Evolutionary conservation across 1,140 invertebrate genomes (phyloP), one percentile per base, ranked within the genome.

Genomic region (Arion vulgaris): DNA sequence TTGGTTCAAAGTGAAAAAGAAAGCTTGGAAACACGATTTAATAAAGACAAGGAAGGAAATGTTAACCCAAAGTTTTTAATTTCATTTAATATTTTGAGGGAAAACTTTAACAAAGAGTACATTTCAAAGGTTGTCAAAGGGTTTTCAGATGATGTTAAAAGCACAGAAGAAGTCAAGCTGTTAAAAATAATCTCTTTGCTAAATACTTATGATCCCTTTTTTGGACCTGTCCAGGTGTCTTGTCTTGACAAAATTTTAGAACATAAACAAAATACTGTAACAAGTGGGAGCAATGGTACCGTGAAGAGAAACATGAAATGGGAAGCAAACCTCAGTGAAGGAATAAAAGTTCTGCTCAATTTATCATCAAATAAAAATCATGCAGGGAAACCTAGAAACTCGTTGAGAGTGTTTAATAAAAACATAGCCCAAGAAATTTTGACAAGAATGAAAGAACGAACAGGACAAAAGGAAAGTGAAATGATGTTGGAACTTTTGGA

Each of bases 21-120:
- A 57, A 39, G 39, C 1, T 66, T 88, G 38, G 45, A 38, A 17
- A 34, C 34, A 71, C 11, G 34, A 23, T 80, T 66, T 66, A 45
- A 69, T 11, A 69, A 80, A 45, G 53, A 80, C 28, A 69, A 80
- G 23, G 62, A 77, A 80, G 34, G 53, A 66, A 36, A 81, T 73
- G 57, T 83, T 28, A 83, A 88, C 76, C 87, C 87, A 26, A 86
- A 87, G 69, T 81, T 83, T 76, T 75, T 88, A 32, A 86, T 88
- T 51, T 83, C 86, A 1, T 88, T 88, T 72, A 88, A 88, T 49
- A 88, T 88, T 26, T 74, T 88, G 81, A 88, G 84, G 41, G 83
- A 84, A 82, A 86, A 85, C 57, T 88, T 88, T 69, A 83, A 87
- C 78, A 62, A 71, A 23, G 81, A 86, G 19, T 87, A 83, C 71